Percentiles rank a stretch among this genome's conserved stretches.
These are phyloP conservation scores for Platysteira castanea DNA, from an alignment of 2,113 vertebrate species.

Conservation along the genomic window DNA sequence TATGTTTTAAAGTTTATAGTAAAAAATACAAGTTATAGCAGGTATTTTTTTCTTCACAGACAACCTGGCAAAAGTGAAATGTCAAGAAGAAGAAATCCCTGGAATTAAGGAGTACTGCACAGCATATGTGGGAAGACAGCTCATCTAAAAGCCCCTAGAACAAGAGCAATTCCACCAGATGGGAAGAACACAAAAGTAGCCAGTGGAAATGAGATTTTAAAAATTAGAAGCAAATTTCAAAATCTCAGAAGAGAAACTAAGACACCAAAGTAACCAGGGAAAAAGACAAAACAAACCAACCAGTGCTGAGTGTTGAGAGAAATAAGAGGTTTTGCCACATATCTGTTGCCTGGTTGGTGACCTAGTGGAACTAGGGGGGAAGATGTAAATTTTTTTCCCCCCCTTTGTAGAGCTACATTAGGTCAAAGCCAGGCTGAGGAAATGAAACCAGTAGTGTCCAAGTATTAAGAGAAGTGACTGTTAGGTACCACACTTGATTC, in stretches of 20 bases:
- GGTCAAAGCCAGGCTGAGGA: background rate
- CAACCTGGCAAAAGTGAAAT: background rate
- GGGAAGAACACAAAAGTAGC: background rate
- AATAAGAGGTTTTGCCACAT: background rate
- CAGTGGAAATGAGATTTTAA: background rate
- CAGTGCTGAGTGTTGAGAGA: rapidly evolving
- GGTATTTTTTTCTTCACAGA: background rate
- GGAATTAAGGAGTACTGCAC: background rate
- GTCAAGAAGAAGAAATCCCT: background rate
- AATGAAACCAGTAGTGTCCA: background rate
- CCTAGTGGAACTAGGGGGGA: rapidly evolving
- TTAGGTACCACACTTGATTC: background rate
- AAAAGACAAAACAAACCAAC: background rate
- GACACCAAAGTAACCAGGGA: background rate
- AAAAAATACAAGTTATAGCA: background rate
- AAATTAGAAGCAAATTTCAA: background rate
- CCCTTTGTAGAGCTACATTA: background rate
- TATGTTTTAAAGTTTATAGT: background rate
- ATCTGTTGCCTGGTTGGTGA: background rate
- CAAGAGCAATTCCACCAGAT: background rate
- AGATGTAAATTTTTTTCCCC: rapidly evolving
- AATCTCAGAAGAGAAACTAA: background rate
- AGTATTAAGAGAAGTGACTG: background rate
- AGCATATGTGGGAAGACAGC: background rate
- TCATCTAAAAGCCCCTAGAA: background rate